Conservation (phyloP, 92 coral and sea anemone species). For the Pocillopora grandis region DNA sequence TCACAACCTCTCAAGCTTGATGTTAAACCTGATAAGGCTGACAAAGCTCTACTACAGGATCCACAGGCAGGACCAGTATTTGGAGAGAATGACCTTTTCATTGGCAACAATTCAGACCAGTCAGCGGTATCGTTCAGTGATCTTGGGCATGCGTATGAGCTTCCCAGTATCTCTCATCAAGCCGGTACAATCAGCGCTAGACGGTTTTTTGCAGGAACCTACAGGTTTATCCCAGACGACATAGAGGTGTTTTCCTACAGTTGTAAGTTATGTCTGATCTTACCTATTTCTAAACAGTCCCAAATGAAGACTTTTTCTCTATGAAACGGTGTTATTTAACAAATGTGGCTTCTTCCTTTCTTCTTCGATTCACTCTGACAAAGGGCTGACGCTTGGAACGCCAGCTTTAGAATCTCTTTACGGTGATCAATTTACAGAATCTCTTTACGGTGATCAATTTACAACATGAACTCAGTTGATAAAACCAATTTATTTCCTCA, state of each 20-base stretch:
- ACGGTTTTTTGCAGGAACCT: conserved; percentile 38
- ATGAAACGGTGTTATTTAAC: no score
- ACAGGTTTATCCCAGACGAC: conserved; percentile 33
- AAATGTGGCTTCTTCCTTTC: no score
- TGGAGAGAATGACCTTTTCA: conserved; percentile 56
- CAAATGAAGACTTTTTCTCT: no score
- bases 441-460: no score
- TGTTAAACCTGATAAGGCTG: conserved; percentile 2
- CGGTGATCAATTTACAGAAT: no score
- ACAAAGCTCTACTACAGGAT: conserved; percentile 29
- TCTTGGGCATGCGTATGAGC: conserved; percentile 37
- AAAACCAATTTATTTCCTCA: no score
- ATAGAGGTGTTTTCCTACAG: conserved; percentile 31
- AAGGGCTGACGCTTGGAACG: no score
- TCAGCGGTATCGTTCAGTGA: conserved; percentile 46
- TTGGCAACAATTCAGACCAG: conserved; percentile 15
- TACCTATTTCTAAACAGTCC: no score
- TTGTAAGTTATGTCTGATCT: neutral
- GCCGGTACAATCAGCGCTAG: conserved; percentile 20
- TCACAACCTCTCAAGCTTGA: conserved; percentile 60
- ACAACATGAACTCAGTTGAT: no score
- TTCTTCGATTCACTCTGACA: no score
- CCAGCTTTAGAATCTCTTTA: no score
- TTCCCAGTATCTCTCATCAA: conserved; percentile 4
- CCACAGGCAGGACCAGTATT: conserved; percentile 52